Base-by-base conservation (phyloP, 64 coral and sea anemone species). In the Montipora capricornis region DNA sequence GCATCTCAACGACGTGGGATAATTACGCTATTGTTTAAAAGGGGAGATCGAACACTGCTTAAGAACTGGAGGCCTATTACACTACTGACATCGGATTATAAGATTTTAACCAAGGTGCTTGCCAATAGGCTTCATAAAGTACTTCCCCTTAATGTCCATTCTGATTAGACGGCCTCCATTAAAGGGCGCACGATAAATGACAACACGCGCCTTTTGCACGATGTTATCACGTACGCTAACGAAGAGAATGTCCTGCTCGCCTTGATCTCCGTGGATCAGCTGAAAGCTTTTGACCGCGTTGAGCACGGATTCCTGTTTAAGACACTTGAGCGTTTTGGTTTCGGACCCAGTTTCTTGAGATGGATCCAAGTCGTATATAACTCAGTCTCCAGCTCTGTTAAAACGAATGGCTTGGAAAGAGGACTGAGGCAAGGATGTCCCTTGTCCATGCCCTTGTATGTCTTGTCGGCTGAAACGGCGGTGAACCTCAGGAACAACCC, bases 81-180 rank as follows among this genome's bases (percentile, higher is more conserved):
- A 1, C 87, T 94, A 4, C 74, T 94, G 12, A 94, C 52, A 5
- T 49, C 79, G 4, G 93, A 89, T 48, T 94, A 94, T 44, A 94
- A 94, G 53, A 89, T 89, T 1, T 49, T 94, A 44, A 78, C 93
- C 14, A 94, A 89, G 22, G 81, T 15, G 57, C 20, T 84, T 45
- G 81, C 81, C 1, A 68, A 47, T 49, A 20, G 86, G 47, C 24
- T 88, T 16, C 14, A 49, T 19, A 4, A 75, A 75, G 86, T 88
- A 7, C 47, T 88, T 8, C 73, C 69, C 5, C 47, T 6, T 57
- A 76, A 76, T 24, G 44, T 88, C 11, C 71, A 74, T 10, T 51
- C 86, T 5, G 73, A 88, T 20, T 73, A 88, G 59, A 88, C 86
- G 1, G 68, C 68, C 15, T 73, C 11, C 8, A 76, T 88, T 76